Conservation (phyloP, 2,113 vertebrate genomes). For the Chascanopsetta lugubris region DNA sequence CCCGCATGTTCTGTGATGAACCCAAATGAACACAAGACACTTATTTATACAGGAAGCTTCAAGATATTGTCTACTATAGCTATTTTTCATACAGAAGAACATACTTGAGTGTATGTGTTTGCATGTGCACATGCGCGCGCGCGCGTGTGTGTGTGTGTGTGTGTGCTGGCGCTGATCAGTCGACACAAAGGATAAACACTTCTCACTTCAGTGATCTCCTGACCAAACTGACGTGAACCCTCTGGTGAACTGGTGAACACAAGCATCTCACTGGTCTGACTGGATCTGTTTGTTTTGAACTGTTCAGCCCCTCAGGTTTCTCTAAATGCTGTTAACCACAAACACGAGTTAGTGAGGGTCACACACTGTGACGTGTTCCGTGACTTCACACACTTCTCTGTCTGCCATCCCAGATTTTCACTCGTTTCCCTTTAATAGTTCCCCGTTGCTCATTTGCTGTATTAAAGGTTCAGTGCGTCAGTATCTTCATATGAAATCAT, state of each 20-base stretch:
- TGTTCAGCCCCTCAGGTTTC: constrained; percentile 65
- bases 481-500: not conserved
- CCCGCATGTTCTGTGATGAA: constrained; percentile 22
- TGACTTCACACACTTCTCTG: too few relatives aligned
- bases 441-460: not conserved
- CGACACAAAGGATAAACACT: constrained; percentile 14
- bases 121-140: not conserved
- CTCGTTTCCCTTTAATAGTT: constrained; percentile 64
- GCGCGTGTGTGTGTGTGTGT: constrained; percentile 14
- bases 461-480: too few relatives aligned
- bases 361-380: constrained; percentile 2
- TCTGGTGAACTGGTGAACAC: constrained; percentile 7
- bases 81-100: constrained; percentile 74
- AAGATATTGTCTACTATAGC: constrained; percentile 62
- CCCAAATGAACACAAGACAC: constrained; percentile 54
- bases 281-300: constrained; percentile 54
- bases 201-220: constrained; percentile 4
- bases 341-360: not conserved
- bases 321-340: constrained; percentile 63
- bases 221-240: constrained; percentile 17
- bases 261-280: constrained; percentile 33
- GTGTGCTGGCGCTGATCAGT: constrained; percentile 56
- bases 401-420: too few relatives aligned
- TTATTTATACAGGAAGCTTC: constrained; percentile 61
- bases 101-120: constrained; percentile 7